Evolutionary conservation across 1,140 invertebrate genomes (phyloP), one percentile per base, ranked within the genome.

Genomic region (Neotoxoptera formosana): DNA sequence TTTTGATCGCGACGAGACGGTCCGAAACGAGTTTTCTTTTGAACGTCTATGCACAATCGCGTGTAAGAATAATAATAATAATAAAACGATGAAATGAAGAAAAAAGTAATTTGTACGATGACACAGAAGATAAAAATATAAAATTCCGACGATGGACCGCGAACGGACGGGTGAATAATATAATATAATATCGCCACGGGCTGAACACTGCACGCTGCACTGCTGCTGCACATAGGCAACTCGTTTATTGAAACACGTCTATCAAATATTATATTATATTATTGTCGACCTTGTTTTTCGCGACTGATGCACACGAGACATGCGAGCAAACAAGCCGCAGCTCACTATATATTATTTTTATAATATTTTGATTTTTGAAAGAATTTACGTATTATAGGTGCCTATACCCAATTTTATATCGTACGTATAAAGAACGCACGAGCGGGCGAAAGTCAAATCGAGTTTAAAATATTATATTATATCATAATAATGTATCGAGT

Each of bases 91-190:
- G 34, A 34, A 87, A 25, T 14, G 14, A 76, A 87, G 36, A 56
- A 36, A 89, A 53, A 89, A 53, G 87, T 89, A 89, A 89, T 89
- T 41, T 89, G 87, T 89, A 89, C 34, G 87, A 89, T 89, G 87
- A 89, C 87, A 89, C 87, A 89, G 87, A 89, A 89, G 34, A 89
- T 53, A 89, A 86, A 88, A n/a, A n/a, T n/a, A 47, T 41, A 56
- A 89, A 56, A 89, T 48, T 48, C n/a, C 34, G 34, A 51, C 48
- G 87, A 56, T 14, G 51, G 51, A 36, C 34, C 51, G 30, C 86
- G 47, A 48, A 89, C 21, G 48, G n/a, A 56, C 48, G n/a, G n/a
- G 51, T 36, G 87, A 89, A 89, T 41, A 41, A n/a, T n/a, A n/a
- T n/a, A n/a, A n/a, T n/a, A n/a, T n/a, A n/a, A 56, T 56, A 56